Percentiles rank a stretch among this genome's conserved stretches.
Evolutionary conservation across 2,797 vertebrate species (phyloP).

Genomic region (Sebastes itinus): DNA sequence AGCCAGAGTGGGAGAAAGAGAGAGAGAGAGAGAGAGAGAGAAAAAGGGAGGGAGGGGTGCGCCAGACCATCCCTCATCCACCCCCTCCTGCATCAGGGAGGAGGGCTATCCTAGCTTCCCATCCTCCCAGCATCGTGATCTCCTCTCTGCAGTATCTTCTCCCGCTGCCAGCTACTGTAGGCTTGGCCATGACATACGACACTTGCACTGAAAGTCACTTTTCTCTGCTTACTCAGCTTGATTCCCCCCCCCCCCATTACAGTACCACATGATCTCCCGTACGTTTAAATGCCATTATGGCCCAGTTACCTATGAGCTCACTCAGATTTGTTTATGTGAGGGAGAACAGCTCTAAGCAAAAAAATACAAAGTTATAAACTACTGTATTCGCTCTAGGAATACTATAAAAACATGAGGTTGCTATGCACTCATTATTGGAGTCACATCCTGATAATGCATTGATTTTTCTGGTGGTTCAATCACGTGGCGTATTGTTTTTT

Average conservation of each 20-base stretch:
- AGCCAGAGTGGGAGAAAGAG: not conserved
- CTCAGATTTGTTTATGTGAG: not conserved
- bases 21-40: not conserved
- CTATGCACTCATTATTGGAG: not conserved
- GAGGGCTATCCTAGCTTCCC: conserved; percentile 73
- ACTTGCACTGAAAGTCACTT: conserved; percentile 13
- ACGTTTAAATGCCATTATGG: not conserved
- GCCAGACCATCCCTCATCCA: conserved; percentile 53
- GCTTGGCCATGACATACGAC: conserved; percentile 48
- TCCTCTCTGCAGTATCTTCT: conserved; percentile 72
- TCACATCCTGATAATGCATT: not conserved
- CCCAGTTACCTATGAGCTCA: not conserved
- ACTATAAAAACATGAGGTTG: not conserved
- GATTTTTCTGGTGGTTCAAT: not conserved
- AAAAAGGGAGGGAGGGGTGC: conserved; percentile 40
- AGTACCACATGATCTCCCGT: fast-evolving
- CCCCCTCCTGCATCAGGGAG: conserved; percentile 53
- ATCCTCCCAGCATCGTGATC: conserved; percentile 66
- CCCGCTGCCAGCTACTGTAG: conserved; percentile 42
- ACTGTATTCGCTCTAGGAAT: not conserved
- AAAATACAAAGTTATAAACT: not conserved
- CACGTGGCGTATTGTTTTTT: not conserved
- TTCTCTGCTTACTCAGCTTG: not conserved
- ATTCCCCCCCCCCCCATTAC: not conserved
- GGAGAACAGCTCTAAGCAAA: not conserved